phyloP scores from a whole-genome alignment of 2,113 vertebrate species.

The Notothenia coriiceps region DNA sequence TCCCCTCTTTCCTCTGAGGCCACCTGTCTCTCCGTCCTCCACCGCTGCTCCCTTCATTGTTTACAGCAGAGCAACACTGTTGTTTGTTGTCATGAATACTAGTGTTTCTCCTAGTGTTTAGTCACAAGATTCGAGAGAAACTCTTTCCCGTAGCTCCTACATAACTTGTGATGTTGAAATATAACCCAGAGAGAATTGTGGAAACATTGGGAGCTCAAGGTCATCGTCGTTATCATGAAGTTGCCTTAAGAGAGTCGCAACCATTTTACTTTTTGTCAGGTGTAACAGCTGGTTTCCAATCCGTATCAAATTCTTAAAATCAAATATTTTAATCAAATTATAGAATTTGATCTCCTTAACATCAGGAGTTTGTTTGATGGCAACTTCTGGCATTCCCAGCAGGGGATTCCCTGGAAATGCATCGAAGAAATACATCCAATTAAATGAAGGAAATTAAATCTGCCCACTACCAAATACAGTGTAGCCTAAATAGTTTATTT shows the following conservation, averaged over 20 bases:
- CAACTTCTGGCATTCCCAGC: not conserved
- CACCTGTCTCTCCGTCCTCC: constrained; percentile 57
- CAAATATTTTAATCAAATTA: not conserved
- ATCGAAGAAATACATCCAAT: not conserved
- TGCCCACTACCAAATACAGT: too few relatives aligned
- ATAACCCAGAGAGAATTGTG: not conserved
- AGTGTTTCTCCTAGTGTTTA: not conserved
- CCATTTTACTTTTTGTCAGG: not conserved
- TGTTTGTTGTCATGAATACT: constrained; percentile 1
- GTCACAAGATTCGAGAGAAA: not conserved
- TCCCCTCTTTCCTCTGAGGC: constrained; percentile 37
- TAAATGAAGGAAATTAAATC: too few relatives aligned
- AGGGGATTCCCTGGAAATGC: too few relatives aligned
- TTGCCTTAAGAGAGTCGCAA: not conserved
- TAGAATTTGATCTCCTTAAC: not conserved
- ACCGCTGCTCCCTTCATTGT: constrained; percentile 8
- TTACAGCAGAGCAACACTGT: not conserved
- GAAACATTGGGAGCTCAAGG: constrained; percentile 1
- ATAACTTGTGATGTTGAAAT: not conserved
- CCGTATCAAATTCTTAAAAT: not conserved
- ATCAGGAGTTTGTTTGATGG: not conserved
- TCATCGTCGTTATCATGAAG: not conserved
- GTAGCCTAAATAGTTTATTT: too few relatives aligned
- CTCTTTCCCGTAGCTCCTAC: too few relatives aligned
- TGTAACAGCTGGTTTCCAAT: not conserved